A percentile compares a stretch with the other conserved stretches of the same genome.
Evolutionary conservation across 2,888 invertebrate species (phyloP).

Genomic region (Parapristionchus giblindavisi): DNA sequence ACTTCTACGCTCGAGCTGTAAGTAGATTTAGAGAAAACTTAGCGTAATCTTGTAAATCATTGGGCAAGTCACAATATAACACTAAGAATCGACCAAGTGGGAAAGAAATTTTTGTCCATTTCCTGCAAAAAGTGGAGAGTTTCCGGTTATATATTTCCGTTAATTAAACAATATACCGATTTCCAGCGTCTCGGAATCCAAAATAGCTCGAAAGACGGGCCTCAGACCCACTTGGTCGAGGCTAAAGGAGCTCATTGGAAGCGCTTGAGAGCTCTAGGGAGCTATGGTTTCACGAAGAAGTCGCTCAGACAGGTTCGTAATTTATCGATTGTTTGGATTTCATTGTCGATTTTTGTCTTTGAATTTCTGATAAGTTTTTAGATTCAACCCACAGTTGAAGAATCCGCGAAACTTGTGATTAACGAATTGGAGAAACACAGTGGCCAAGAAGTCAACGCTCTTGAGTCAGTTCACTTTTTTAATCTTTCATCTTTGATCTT

Average conservation of each 20-base stretch:
- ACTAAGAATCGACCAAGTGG: no score
- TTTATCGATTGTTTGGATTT: no score
- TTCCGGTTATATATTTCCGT: no score
- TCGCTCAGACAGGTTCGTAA: conserved; percentile 47
- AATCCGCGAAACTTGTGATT: not conserved
- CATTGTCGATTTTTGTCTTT: no score
- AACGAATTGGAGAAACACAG: conserved; percentile 10
- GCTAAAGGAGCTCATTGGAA: conserved; percentile 73
- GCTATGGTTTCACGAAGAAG: conserved; percentile 73
- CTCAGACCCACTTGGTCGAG: conserved; percentile 70
- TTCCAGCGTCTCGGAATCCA: conserved; percentile 45
- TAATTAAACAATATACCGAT: no score
- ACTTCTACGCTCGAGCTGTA: conserved; percentile 71
- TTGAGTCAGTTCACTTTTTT: conserved; percentile 10
- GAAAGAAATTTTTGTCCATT: no score
- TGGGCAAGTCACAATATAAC: no score
- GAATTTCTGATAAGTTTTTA: no score
- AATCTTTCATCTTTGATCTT: not conserved
- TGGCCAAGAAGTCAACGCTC: conserved; percentile 3
- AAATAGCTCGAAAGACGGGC: conserved; percentile 56
- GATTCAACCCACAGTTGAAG: conserved; percentile 12
- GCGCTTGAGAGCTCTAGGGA: conserved; percentile 72
- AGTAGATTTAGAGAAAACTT: not conserved
- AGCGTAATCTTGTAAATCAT: no score
- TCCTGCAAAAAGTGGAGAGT: no score